phyloP scores from a whole-genome alignment of 2,888 invertebrate species.

The Bembecia ichneumoniformis region DNA sequence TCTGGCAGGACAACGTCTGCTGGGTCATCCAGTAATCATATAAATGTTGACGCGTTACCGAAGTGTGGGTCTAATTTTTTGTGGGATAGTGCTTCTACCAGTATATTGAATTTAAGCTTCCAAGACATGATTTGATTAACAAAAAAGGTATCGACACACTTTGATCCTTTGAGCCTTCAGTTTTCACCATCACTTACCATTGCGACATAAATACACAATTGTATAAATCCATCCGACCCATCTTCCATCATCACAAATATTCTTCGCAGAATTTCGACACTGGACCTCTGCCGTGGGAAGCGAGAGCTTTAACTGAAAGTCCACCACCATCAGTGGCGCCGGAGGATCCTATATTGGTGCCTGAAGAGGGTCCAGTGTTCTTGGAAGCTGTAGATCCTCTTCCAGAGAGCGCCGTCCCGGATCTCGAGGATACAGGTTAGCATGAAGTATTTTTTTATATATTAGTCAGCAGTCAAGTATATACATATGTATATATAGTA shows the following conservation, averaged over 20 bases:
- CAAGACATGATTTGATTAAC: too few relatives aligned
- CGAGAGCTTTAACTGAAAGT: conserved; percentile 33
- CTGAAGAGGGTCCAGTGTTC: conserved; percentile 50
- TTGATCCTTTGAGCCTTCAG: too few relatives aligned
- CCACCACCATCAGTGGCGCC: conserved; percentile 35
- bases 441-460: too few relatives aligned
- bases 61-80: too few relatives aligned
- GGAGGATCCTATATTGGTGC: conserved; percentile 52
- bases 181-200: neutral
- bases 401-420: conserved; percentile 52
- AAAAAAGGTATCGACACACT: too few relatives aligned
- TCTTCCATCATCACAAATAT: conserved; percentile 2
- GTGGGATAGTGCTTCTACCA: too few relatives aligned
- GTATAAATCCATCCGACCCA: neutral
- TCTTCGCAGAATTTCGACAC: conserved; percentile 47
- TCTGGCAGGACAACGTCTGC: too few relatives aligned
- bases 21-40: too few relatives aligned
- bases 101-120: too few relatives aligned
- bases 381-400: conserved; percentile 51
- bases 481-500: too few relatives aligned
- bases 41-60: too few relatives aligned
- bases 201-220: neutral
- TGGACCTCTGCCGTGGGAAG: conserved; percentile 56
- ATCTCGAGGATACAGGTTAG: conserved; percentile 53
- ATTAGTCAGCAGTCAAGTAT: too few relatives aligned